phyloP scores from a whole-genome alignment of 2,797 vertebrate species.

The Lutjanus campechanus region DNA sequence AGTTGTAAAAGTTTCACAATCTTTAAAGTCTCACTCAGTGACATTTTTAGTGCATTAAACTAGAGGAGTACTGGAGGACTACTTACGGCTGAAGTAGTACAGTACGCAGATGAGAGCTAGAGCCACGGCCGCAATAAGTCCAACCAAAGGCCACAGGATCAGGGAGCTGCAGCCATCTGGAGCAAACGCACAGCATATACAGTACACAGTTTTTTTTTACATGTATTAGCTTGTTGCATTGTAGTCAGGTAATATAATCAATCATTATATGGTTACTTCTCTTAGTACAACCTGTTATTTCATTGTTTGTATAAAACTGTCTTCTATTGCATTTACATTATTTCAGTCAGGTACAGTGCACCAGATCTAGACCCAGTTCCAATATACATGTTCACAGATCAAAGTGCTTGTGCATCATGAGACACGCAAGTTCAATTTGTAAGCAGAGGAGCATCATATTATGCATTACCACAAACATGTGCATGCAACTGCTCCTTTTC shows the following conservation, averaged over 20 bases:
- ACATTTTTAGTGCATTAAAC: not conserved
- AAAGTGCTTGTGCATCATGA: not conserved
- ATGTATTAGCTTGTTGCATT: not conserved
- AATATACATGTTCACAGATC: not conserved
- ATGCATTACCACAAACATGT: not conserved
- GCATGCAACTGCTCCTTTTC: not conserved
- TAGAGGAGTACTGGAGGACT: conserved; percentile 54
- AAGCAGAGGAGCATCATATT: not conserved
- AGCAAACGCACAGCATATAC: conserved; percentile 17
- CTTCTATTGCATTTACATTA: not conserved
- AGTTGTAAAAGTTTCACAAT: too few species aligned
- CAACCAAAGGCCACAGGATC: conserved; percentile 74
- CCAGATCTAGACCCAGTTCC: not conserved
- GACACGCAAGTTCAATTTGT: not conserved
- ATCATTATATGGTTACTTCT: not conserved
- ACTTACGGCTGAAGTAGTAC: conserved; percentile 86
- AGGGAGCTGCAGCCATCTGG: conserved; percentile 59
- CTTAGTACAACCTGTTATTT: not conserved
- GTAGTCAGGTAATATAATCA: not conserved
- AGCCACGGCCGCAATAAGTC: conserved; percentile 58
- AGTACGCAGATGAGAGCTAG: conserved; percentile 68
- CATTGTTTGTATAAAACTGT: not conserved
- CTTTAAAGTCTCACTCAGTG: too few species aligned
- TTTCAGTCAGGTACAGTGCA: not conserved
- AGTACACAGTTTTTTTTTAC: not conserved